Percentiles rank a stretch among this genome's conserved stretches.
phyloP scores from a whole-genome alignment of 2,797 vertebrate species.

The Geotrypetes seraphini region DNA sequence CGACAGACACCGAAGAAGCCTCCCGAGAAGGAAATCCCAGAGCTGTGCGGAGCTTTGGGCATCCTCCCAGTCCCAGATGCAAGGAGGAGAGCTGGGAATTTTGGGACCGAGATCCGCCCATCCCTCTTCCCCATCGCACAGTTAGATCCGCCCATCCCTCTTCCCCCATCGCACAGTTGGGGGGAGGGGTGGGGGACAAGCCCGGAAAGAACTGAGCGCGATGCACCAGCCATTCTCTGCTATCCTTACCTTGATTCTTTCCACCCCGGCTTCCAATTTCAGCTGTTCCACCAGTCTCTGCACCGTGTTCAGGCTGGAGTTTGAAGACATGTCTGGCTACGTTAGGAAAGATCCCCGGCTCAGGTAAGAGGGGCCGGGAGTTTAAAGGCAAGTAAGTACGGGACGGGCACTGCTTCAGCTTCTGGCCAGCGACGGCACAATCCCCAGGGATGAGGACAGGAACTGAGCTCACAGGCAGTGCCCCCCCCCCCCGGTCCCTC shows the following conservation, averaged over 20 bases:
- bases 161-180: too few species aligned
- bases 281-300: constrained; percentile 79
- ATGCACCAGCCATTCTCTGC: too few species aligned
- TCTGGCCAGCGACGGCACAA: neutral
- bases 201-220: too few species aligned
- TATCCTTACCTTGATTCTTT: constrained; percentile 81
- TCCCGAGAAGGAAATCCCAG: too few species aligned
- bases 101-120: too few species aligned
- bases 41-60: too few species aligned
- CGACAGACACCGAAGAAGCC: too few species aligned
- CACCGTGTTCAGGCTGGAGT: constrained; percentile 69
- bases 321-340: constrained; percentile 64
- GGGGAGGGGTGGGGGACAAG: too few species aligned
- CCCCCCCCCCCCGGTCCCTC: neutral
- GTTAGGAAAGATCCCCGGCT: neutral
- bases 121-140: too few species aligned
- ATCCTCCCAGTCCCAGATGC: too few species aligned
- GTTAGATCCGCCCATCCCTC: too few species aligned
- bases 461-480: constrained; percentile 13
- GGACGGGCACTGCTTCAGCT: neutral
- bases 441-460: constrained; percentile 2
- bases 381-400: neutral
- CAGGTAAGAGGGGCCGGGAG: neutral
- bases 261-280: constrained; percentile 77
- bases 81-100: too few species aligned